Base-by-base conservation (phyloP, 2,888 invertebrate genomes). In the Drosophila siamana region DNA sequence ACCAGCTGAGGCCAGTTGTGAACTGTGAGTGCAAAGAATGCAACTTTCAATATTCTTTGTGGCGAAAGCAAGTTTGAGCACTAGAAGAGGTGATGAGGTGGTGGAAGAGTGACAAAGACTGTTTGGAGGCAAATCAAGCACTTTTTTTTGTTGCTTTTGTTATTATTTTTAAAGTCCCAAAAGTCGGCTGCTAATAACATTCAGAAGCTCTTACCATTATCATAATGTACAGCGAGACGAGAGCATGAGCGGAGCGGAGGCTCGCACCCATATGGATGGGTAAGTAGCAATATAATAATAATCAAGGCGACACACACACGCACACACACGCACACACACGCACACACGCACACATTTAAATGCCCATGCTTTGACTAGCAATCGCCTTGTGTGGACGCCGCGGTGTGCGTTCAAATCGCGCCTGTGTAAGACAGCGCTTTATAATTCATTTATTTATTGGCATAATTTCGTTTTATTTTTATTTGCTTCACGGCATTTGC, bases 391-490 rank as follows among this genome's bases (percentile, higher is more conserved):
- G 78, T 80, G 78, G n/a, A n/a, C n/a, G n/a, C n/a, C n/a, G n/a
- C n/a, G n/a, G n/a, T 66, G 60, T 69, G 69, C 70, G 40, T 40
- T n/a, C n/a, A n/a, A n/a, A n/a, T n/a, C n/a, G n/a, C n/a, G n/a
- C 41, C 13, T 30, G 51, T 40, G 28, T 43, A 13, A 19, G 19
- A 30, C n/a, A 30, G 68, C 69, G 87, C 65, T 82, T 87, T 82
- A 87, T 88, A 88, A 88, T 87, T 88, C 82, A 88, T 87, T 87
- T 87, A 87, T 88, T 87, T n/a, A n/a, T n/a, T n/a, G 87, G 80
- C 78, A 78, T 87, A 82, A 88, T 87, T 87, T 80, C 74, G 78
- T 87, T 88, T 85, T 87, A 87, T 85, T 87, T 82, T 82, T 87
- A 84, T 80, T 82, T 76, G 78, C 75, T 81, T 72, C 67, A 78